Evolutionary conservation across 2,888 invertebrate genomes (phyloP), one percentile per base, ranked within the genome.

Genomic region (Alsophila aescularia): DNA sequence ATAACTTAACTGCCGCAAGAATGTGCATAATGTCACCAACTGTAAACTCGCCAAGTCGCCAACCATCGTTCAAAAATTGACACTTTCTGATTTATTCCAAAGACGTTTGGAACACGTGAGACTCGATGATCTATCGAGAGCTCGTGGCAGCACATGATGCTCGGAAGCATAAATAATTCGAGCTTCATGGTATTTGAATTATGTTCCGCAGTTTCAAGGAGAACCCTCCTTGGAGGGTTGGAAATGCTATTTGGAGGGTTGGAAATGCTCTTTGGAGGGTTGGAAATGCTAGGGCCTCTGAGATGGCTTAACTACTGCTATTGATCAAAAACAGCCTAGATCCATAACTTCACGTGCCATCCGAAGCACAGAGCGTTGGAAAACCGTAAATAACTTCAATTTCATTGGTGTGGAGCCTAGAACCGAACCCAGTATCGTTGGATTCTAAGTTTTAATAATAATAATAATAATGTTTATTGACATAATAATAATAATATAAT

Each of bases 61-160:
- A 41, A 29, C 44, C 24, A 14, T 14, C 49, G 29, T 40, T 45
- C 31, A 31, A 45, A n/a, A 53, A 47, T 52, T 45, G 41, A 47
- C 35, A 35, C 35, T 24, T 34, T 21, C n/a, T 53, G 53, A 53
- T 53, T 53, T 53, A 53, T 53, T 24, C 42, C 2, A 6, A n/a
- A 42, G 37, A 48, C 53, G 43, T 39, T 43, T 12, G 31, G 42
- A 31, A 37, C 53, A 39, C 36, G 41, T 36, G 53, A 53, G 47
- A 37, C 21, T 61, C 42, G 42, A 39, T 48, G 53, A 53, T 53
- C 48, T 42, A 53, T 53, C 45, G 52, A 27, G 40, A 52, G 29
- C 29, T 29, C 52, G 53, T 48, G 52, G 42, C 43, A 48, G 32
- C 53, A 53, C 36, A 43, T 47, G 45, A 47, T 47, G 41, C 47